A percentile compares a stretch with the other conserved stretches of the same genome.
Conservation (phyloP, 2,888 invertebrate genomes). For the Scaptomyza polygonia region DNA sequence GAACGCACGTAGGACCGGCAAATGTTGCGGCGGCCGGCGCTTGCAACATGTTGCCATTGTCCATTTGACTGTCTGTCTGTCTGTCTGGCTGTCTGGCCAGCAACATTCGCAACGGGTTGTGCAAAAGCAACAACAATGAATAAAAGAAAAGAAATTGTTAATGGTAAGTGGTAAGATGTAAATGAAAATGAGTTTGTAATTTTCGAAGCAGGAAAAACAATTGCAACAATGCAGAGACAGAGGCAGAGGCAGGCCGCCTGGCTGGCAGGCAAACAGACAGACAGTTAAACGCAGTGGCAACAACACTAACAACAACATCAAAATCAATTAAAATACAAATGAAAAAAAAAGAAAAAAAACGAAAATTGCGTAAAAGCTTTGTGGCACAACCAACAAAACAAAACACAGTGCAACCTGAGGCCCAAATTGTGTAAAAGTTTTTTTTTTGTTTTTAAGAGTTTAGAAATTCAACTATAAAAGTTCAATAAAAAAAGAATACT, state of each 20-base stretch:
- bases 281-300: slow-evolving; percentile 19
- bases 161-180: slow-evolving; percentile 59
- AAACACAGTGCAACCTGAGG: slow-evolving; percentile 27
- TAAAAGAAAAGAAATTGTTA: slow-evolving; percentile 52
- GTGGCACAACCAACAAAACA: slow-evolving; percentile 28
- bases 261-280: slow-evolving; percentile 10
- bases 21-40: slow-evolving; percentile 36
- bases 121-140: slow-evolving; percentile 15
- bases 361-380: slow-evolving; percentile 50
- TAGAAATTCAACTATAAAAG: no score
- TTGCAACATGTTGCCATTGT: slow-evolving; percentile 47
- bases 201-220: slow-evolving; percentile 64
- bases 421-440: slow-evolving; percentile 13
- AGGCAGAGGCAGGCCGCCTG: background rate
- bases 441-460: background rate
- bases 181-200: slow-evolving; percentile 67
- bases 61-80: background rate
- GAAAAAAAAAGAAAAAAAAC: background rate
- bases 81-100: background rate
- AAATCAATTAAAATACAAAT: slow-evolving; percentile 42
- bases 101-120: slow-evolving; percentile 47
- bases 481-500: no score
- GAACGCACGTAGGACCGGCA: slow-evolving; percentile 37
- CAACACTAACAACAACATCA: slow-evolving; percentile 11
- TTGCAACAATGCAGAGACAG: slow-evolving; percentile 34